Base-by-base conservation (phyloP, 2,113 vertebrate species). In the Corythoichthys intestinalis region DNA sequence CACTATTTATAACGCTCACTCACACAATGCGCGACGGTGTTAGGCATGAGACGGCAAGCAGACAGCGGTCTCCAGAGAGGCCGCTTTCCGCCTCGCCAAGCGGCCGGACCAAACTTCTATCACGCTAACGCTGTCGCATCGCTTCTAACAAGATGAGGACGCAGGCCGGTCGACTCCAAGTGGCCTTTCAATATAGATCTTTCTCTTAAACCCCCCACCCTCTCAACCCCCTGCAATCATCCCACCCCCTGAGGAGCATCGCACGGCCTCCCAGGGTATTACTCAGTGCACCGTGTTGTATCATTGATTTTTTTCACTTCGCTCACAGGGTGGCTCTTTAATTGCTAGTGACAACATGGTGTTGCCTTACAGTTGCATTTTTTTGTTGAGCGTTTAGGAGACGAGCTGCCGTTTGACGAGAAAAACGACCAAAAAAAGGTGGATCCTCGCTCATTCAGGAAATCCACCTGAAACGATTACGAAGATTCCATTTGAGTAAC, bases 301-400 rank as follows among this genome's bases (percentile, higher is more conserved):
- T 81, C 85, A 90, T 87, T 87, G 87, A 90, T n/a, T 90, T 90
- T 81, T 86, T 84, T 84, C 87, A 77, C 82, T 82, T 71, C 61
- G 66, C 56, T 69, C 65, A 82, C 65, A 60, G 83, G 81, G 72
- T 84, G 82, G 68, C 67, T 56, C 72, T 83, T 70, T 86, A 88
- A 90, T 85, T 84, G 84, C 77, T 70, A 49, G 84, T 78, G 82
- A 83, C 83, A 86, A 76, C 65, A 62, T 70, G 17, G 58, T 58
- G 65, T 41, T 77, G 61, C 56, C 63, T 69, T 70, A 68, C 70
- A 65, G 75, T 73, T 53, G 70, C 67, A 70, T 67, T 60, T 57
- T 53, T 39, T n/a, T n/a, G 35, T 71, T 17, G 37, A 69, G 63
- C 35, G 66, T 59, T 44, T 37, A 14, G 14, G 48, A 64, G 52